Base-by-base conservation (phyloP, 2,888 invertebrate species). In the Belgica antarctica region DNA sequence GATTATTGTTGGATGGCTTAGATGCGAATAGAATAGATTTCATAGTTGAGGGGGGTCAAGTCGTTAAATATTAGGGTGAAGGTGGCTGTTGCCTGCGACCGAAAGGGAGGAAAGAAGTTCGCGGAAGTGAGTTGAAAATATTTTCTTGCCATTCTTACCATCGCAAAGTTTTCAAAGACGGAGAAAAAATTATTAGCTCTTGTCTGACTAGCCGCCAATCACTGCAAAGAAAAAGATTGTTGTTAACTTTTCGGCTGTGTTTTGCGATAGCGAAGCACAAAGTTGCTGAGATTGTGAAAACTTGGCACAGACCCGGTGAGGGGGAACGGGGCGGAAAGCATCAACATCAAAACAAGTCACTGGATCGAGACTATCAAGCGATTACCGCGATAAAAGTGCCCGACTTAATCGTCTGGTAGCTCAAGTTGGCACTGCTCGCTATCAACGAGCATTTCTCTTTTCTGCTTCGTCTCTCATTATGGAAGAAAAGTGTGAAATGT, bases 21-120 rank as follows among this genome's bases (percentile, higher is more conserved):
- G 68, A 57, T 28, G 68, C 19, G 12, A 57, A 34, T 68, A 68
- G n/a, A 57, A 68, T 68, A 31, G 68, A 57, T 68, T 68, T 68
- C 68, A 68, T 68, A 68, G 27, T 68, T 68, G 57, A 68, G 7
- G 15, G 31, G 34, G 31, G 19, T 68, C 15, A 10, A 10, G 24
- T 10, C 17, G 52, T 52, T 52, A n/a, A 22, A 59, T 15, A 5
- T 31, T 22, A 36, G 25, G 12, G 2, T 34, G 15, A 27, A n/a
- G 24, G 27, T 68, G 2, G n/a, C 24, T 12, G n/a, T 2, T 46
- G 24, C 46, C 47, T 41, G 41, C 41, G 41, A n/a, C 12, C 12
- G 41, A 41, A 41, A 41, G 41, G n/a, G 41, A 41, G 41, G 10
- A 41, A 41, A n/a, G n/a, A n/a, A n/a, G n/a, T n/a, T n/a, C n/a